Evolutionary conservation across 2,888 invertebrate genomes (phyloP).

Genomic region (Ornithoptera alexandrae): DNA sequence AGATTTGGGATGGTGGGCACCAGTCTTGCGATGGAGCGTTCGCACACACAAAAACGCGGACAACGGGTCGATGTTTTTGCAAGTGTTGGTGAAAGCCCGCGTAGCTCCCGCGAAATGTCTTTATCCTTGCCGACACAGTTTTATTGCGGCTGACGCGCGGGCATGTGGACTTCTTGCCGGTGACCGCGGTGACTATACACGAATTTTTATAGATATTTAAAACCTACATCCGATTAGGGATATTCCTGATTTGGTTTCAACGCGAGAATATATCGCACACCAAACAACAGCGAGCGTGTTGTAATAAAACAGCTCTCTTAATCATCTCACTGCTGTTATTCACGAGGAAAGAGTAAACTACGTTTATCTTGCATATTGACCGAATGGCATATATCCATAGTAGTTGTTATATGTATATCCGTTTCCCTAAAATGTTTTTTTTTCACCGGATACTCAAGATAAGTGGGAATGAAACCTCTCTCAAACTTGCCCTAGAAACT

Average conservation of each 20-base stretch:
- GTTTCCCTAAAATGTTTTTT: no score
- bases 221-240: constrained; percentile 31
- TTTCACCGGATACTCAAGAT: no score
- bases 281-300: no score
- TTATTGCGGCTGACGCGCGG: constrained; percentile 40
- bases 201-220: constrained; percentile 39
- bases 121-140: constrained; percentile 56
- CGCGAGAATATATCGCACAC: background rate
- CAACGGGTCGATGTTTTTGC: constrained; percentile 39
- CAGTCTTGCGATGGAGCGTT: constrained; percentile 1
- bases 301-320: no score
- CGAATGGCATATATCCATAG: no score
- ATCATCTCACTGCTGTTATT: no score
- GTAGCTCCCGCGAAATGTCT: constrained; percentile 57
- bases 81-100: constrained; percentile 52
- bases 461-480: no score
- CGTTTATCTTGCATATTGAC: no score
- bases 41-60: constrained; percentile 23
- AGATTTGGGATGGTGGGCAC: constrained; percentile 5
- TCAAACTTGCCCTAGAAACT: no score
- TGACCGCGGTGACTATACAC: constrained; percentile 26
- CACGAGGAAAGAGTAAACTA: no score
- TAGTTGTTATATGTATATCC: no score
- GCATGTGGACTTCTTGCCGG: constrained; percentile 39
- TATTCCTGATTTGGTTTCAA: constrained; percentile 33